phyloP scores from a whole-genome alignment of 2,888 invertebrate genomes.

The Ashinkailepas kermadecensis region DNA sequence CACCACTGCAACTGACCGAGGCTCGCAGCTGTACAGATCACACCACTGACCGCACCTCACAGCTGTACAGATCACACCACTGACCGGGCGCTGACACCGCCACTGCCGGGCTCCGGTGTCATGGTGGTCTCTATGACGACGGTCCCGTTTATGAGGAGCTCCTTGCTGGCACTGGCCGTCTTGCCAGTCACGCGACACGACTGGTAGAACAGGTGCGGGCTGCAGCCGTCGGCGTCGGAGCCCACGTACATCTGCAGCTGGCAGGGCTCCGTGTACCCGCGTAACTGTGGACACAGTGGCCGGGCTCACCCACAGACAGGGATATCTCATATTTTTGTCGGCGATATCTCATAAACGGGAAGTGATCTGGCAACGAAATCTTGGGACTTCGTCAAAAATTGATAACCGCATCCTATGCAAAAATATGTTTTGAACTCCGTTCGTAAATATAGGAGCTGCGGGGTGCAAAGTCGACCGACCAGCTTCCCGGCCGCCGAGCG shows the following conservation, averaged over 20 bases:
- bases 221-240: constrained; percentile 78
- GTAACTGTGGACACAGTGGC: constrained; percentile 49
- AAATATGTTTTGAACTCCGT: no score
- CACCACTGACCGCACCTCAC: no score
- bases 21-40: no score
- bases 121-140: constrained; percentile 87
- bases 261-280: constrained; percentile 77
- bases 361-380: no score
- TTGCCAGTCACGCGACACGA: constrained; percentile 94
- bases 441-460: no score
- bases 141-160: constrained; percentile 87
- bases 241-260: constrained; percentile 88
- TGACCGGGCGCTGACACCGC: constrained; percentile 3
- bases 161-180: constrained; percentile 85
- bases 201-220: constrained; percentile 88
- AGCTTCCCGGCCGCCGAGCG: no score
- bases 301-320: constrained; percentile 26
- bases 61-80: not conserved
- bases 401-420: no score
- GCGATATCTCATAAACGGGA: no score
- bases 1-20: no score
- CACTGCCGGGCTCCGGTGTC: constrained; percentile 71
- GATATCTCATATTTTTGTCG: no score
- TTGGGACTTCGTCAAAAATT: no score
- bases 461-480: no score